A percentile compares a stretch with the other conserved stretches of the same genome.
phyloP scores from a whole-genome alignment of 2,113 vertebrate genomes.

The Heptranchias perlo region DNA sequence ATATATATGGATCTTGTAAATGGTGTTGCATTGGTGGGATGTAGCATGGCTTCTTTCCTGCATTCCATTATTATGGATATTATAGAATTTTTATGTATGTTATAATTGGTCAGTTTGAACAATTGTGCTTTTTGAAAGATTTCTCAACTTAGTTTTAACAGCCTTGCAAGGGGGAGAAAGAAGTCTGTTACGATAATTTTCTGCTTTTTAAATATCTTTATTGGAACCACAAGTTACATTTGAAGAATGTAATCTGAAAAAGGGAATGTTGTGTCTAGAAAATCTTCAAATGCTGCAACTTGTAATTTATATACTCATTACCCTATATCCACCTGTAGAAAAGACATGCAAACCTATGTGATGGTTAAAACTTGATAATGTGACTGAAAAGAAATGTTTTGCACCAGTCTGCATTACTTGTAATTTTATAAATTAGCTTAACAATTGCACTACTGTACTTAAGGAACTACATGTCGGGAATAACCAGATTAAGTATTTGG shows the following conservation, averaged over 20 bases:
- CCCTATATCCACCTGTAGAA: neutral
- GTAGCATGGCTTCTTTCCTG: neutral
- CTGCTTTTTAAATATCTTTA: neutral
- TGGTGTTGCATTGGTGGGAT: neutral
- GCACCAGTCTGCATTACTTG: neutral
- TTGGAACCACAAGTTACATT: neutral
- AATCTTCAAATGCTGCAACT: neutral
- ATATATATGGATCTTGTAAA: neutral
- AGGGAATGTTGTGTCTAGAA: neutral
- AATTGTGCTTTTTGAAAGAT: neutral
- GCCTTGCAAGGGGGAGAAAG: neutral
- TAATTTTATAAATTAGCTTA: neutral
- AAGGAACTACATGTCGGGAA: conserved; percentile 88
- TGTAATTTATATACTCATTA: neutral
- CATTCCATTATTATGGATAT: neutral
- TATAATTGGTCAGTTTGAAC: neutral
- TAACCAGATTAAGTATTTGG: conserved; percentile 78
- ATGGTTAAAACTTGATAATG: neutral
- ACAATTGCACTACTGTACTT: neutral
- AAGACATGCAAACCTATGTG: no score
- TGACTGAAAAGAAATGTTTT: neutral
- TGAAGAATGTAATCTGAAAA: neutral
- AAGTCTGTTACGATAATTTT: neutral
- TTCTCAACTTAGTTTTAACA: neutral
- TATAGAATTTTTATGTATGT: neutral